phyloP scores from a whole-genome alignment of 2,113 vertebrate species.

The Bubo scandiacus region DNA sequence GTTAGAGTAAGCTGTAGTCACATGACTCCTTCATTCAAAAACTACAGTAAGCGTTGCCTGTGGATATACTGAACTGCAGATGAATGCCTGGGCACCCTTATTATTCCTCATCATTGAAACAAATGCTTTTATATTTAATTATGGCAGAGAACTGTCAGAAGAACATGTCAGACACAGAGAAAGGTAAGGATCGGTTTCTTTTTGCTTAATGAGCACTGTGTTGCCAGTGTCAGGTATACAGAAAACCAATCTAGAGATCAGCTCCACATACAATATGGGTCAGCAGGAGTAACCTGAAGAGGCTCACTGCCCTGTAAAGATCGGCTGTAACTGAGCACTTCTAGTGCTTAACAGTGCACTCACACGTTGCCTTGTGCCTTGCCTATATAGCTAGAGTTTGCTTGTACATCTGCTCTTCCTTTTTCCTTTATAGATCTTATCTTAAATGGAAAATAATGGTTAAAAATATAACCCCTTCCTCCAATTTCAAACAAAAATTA shows the following conservation, averaged over 20 bases:
- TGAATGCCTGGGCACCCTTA: neutral
- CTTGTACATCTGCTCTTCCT: neutral
- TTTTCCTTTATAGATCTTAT: neutral
- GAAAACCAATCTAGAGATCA: neutral
- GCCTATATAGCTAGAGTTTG: fast-evolving
- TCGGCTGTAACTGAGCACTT: fast-evolving
- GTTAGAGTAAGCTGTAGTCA: neutral
- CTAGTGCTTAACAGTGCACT: fast-evolving
- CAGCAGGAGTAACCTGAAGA: neutral
- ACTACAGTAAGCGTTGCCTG: neutral
- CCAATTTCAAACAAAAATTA: neutral
- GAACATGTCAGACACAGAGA: neutral
- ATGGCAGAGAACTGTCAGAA: neutral
- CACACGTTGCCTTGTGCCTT: neutral
- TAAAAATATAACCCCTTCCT: neutral
- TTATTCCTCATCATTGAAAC: neutral
- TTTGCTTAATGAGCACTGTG: neutral
- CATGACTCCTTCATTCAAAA: neutral
- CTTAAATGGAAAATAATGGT: no score
- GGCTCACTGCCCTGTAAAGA: neutral
- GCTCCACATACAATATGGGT: neutral
- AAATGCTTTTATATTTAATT: neutral
- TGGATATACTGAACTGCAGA: neutral
- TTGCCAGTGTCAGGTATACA: neutral
- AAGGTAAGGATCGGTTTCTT: neutral